These are phyloP conservation scores for Gambelia wislizenii DNA, from an alignment of 2,797 vertebrate species.

Conservation along the genomic window DNA sequence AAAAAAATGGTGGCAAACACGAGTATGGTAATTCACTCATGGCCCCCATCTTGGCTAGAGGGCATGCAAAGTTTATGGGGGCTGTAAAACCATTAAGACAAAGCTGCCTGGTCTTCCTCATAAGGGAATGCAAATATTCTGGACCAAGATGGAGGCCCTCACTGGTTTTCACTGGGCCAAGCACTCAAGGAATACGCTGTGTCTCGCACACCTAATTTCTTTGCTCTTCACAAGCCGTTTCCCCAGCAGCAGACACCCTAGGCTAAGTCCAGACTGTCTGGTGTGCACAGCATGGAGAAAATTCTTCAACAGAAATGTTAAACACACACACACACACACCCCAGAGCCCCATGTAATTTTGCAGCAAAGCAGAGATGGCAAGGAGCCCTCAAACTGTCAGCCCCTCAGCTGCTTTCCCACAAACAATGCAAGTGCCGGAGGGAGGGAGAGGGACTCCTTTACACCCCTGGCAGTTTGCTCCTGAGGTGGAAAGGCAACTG, in stretches of 20 bases:
- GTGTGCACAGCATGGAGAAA: neutral
- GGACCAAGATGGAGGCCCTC: neutral
- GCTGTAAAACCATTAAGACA: too few species aligned
- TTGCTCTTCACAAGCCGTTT: neutral
- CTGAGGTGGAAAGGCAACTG: neutral
- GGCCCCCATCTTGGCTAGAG: too few species aligned
- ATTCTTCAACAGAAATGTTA: too few species aligned
- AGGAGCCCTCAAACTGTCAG: too few species aligned
- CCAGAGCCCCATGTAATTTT: rapidly evolving
- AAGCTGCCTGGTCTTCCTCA: too few species aligned
- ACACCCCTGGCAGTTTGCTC: neutral
- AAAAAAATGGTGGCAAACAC: too few species aligned
- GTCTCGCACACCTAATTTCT: neutral
- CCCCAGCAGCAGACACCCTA: constrained; percentile 49
- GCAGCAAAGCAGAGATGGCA: neutral
- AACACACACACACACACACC: too few species aligned
- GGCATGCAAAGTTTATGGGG: too few species aligned
- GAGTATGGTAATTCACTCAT: too few species aligned
- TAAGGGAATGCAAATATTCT: neutral
- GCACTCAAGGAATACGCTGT: too few species aligned
- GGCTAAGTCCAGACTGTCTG: neutral
- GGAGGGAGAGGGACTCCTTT: neutral
- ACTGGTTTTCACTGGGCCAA: neutral
- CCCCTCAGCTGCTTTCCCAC: neutral
- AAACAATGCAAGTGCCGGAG: neutral